Evolutionary conservation across 2,888 invertebrate species (phyloP).

Genomic region (Melieria picta): DNA sequence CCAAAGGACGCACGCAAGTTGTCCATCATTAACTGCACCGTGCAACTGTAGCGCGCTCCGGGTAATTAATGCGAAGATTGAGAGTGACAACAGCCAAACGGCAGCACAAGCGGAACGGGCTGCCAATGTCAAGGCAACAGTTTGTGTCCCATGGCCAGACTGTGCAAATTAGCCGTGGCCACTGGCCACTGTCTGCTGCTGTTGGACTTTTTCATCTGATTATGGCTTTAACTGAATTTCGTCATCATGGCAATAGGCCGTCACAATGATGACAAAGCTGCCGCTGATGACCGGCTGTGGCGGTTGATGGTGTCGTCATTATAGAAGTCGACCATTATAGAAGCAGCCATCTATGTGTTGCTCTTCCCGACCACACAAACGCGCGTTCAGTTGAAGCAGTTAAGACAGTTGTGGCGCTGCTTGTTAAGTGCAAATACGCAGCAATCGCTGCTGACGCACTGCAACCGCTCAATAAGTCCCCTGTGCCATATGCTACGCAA

Average conservation of each 20-base stretch:
- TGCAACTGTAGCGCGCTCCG: not conserved
- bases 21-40: not conserved
- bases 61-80: constrained; percentile 8
- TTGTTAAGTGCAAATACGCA: not conserved
- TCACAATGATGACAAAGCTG: no score
- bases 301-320: not conserved
- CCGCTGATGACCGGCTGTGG: not conserved
- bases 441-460: no score
- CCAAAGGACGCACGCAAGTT: not conserved
- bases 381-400: no score
- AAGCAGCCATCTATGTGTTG: no score
- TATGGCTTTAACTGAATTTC: constrained; percentile 19
- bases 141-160: no score
- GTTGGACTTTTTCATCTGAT: constrained; percentile 27
- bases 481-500: no score
- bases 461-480: no score
- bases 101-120: not conserved
- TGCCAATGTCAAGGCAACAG: not conserved
- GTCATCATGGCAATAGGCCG: not conserved
- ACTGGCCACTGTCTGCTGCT: not conserved
- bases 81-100: not conserved
- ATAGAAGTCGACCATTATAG: no score
- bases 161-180: no score
- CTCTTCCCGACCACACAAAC: no score
- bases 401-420: not conserved